Evolutionary conservation across 2,113 vertebrate genomes (phyloP).

Genomic region (Narcine bancroftii): DNA sequence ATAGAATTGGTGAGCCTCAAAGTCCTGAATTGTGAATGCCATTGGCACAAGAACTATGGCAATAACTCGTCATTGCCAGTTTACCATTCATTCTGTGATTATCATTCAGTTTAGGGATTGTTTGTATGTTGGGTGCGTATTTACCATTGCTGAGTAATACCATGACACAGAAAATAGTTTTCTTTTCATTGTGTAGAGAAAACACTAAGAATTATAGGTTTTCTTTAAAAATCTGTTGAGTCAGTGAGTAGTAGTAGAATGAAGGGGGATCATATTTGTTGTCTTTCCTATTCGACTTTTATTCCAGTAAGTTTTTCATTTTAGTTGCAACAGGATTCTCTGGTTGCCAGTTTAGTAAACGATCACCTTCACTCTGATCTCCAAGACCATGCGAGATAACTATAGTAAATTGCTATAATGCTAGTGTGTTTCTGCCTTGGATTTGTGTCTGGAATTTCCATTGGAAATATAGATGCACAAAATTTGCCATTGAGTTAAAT

Average conservation of each 20-base stretch:
- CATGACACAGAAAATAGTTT: neutral
- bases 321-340: neutral
- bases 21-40: neutral
- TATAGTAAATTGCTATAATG: neutral
- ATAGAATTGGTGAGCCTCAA: neutral
- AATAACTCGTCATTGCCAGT: neutral
- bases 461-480: neutral
- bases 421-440: neutral
- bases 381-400: neutral
- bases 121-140: neutral
- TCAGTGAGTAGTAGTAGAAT: neutral
- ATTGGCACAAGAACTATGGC: neutral
- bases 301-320: neutral
- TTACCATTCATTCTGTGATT: conserved; percentile 1
- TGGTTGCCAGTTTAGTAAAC: neutral
- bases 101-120: neutral
- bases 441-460: neutral
- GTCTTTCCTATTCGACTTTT: neutral
- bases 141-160: neutral
- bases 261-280: neutral
- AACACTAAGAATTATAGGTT: neutral
- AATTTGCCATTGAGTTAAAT: neutral
- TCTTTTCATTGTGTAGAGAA: neutral
- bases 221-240: neutral
- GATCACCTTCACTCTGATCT: neutral